Conservation (phyloP, 2,797 vertebrate genomes). For the Amblyraja radiata region DNA sequence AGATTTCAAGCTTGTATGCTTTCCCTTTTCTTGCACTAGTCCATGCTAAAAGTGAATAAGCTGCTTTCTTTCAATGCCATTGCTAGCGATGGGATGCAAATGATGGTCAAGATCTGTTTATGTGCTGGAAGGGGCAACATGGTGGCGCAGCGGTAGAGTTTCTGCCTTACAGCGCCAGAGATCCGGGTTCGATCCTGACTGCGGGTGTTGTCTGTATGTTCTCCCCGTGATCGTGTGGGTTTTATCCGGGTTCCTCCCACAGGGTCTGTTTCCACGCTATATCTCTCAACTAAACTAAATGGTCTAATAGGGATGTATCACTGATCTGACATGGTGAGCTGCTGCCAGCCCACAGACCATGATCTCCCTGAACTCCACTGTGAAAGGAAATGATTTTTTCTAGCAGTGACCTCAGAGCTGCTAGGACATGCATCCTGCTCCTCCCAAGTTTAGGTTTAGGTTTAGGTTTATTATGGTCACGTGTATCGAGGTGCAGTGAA, state of each 20-base stretch:
- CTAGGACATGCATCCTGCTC: no score
- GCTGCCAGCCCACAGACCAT: background rate
- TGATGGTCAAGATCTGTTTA: constrained; percentile 12
- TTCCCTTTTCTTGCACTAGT: background rate
- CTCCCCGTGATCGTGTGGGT: no score
- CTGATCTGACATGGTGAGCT: background rate
- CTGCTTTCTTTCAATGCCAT: background rate
- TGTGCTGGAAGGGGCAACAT: background rate
- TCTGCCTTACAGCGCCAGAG: no score
- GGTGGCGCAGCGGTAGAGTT: no score
- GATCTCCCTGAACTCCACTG: background rate
- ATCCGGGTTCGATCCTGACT: no score
- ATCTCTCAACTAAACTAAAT: no score
- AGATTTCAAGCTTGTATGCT: background rate
- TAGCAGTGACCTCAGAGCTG: background rate
- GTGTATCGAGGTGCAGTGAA: no score
- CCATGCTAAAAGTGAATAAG: background rate
- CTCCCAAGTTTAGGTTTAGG: no score
- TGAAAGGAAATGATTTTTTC: background rate
- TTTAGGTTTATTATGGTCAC: no score
- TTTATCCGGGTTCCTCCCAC: no score
- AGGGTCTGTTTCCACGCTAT: no score
- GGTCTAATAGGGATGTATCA: background rate
- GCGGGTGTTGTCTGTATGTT: no score
- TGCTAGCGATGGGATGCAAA: background rate